Evolutionary conservation across 2,113 vertebrate species (phyloP), one percentile per base, ranked within the genome.

Genomic region (Trachemys scripta): DNA sequence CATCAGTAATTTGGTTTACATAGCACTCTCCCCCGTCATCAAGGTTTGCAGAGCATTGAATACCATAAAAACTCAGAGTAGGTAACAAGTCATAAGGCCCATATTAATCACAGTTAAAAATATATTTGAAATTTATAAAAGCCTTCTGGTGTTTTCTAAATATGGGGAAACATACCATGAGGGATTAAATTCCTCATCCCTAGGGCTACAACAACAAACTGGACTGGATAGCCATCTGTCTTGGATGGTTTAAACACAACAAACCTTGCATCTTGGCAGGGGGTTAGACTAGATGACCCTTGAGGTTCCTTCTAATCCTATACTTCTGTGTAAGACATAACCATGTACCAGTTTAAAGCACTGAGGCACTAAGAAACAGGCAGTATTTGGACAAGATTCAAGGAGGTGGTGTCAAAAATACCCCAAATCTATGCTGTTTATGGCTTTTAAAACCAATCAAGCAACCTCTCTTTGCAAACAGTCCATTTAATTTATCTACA

Each of bases 1-100:
- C 62, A 29, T 85, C 4, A 35, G 6, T 19, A n/a, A 8, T n/a
- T 91, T 78, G 78, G 8, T 80, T 72, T 42, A 6, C 8, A 54
- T 12, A 81, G 9, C 7, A 5, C 76, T 91, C 3, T 4, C 87
- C 4, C 6, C 0, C 4, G 1, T 27, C n/a, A 47, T 69, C 4
- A 78, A 80, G 91, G 76, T 8, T 79, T 16, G 35, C 12, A 25
- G 12, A 29, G 1, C 11, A 35, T 3, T n/a, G 57, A 84, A 65
- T 29, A n/a, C 45, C 35, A 51, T 27, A 42, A 54, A 56, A 82
- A 54, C 17, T 27, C 10, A 12, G 38, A 47, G 24, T 13, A 12
- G 80, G 8, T 84, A 47, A 17, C 27, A 69, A 10, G 65, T 38
- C 31, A 2, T 35, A 65, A 65, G 62, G 31, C 62, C 14, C 62